These are phyloP conservation scores for Stramonita haemastoma DNA, from an alignment of 2,888 invertebrate species.

Conservation along the genomic window DNA sequence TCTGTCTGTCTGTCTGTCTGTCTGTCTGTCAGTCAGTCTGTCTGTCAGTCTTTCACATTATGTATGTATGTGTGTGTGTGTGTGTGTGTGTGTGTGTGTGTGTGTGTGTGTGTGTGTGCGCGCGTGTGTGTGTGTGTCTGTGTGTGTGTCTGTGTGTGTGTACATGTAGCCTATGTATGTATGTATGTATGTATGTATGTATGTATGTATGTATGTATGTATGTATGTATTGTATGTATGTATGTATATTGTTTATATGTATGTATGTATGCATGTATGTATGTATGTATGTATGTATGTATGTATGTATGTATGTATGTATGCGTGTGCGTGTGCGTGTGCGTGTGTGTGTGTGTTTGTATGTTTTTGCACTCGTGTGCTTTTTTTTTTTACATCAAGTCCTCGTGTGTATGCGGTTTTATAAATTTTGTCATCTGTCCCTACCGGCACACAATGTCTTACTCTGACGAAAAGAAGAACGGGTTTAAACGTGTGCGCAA, in stretches of 20 bases:
- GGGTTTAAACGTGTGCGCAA: too few species aligned
- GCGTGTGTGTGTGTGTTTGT: slow-evolving; percentile 26
- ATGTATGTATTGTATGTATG: slow-evolving; percentile 3
- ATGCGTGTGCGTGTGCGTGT: slow-evolving; percentile 1
- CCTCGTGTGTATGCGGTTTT: too few species aligned
- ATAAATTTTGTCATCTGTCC: too few species aligned
- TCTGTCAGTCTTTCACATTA: neutral
- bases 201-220: slow-evolving; percentile 16
- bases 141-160: neutral
- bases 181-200: slow-evolving; percentile 24
- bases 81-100: slow-evolving; percentile 11
- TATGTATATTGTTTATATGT: slow-evolving; percentile 18
- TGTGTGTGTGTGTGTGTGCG: neutral
- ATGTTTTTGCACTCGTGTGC: neutral
- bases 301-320: slow-evolving; percentile 31
- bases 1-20: neutral
- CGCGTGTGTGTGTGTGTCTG: neutral
- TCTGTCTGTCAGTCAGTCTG: neutral
- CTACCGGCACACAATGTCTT: too few species aligned
- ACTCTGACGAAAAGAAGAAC: too few species aligned
- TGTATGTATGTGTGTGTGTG: slow-evolving; percentile 15
- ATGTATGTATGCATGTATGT: slow-evolving; percentile 23
- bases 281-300: slow-evolving; percentile 23
- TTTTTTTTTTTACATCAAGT: too few species aligned
- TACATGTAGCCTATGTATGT: neutral